A percentile compares a stretch with the other conserved stretches of the same genome.
These are phyloP conservation scores for Chaenogobius annularis DNA, from an alignment of 2,113 vertebrate species.

Conservation along the genomic window DNA sequence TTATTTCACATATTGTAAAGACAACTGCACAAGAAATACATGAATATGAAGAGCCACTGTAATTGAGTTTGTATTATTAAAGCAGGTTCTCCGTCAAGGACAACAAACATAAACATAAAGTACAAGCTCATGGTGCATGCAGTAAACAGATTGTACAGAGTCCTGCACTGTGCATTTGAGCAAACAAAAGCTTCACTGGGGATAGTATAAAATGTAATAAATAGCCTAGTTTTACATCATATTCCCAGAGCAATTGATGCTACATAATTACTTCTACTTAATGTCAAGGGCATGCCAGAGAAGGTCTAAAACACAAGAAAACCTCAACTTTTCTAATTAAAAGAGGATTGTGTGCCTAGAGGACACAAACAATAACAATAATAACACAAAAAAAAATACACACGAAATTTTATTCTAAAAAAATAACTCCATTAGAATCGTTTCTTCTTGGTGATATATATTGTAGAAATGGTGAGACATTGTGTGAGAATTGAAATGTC, in stretches of 20 bases:
- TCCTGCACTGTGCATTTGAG: constrained; percentile 4
- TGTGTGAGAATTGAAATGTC: constrained; percentile 12
- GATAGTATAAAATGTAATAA: constrained; percentile 20
- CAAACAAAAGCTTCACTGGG: constrained; percentile 20
- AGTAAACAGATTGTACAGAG: constrained; percentile 12
- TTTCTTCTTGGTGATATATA: not conserved
- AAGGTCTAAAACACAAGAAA: constrained; percentile 1
- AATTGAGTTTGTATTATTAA: not conserved
- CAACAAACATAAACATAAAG: not conserved
- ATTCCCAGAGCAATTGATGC: not conserved
- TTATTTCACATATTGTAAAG: no score
- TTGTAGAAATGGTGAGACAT: not conserved
- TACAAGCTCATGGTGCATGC: not conserved
- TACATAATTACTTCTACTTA: constrained; percentile 10
- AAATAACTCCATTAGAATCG: not conserved
- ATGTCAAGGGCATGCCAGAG: constrained; percentile 25
- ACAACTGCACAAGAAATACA: not conserved
- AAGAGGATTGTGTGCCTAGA: not conserved
- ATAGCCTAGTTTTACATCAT: not conserved
- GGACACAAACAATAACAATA: not conserved
- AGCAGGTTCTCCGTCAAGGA: not conserved
- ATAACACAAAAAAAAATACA: no score
- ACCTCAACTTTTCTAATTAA: not conserved
- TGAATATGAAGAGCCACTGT: not conserved
- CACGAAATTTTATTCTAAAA: no score